These are phyloP conservation scores for Sparus aurata DNA, from an alignment of 2,797 vertebrate genomes.

Conservation along the genomic window DNA sequence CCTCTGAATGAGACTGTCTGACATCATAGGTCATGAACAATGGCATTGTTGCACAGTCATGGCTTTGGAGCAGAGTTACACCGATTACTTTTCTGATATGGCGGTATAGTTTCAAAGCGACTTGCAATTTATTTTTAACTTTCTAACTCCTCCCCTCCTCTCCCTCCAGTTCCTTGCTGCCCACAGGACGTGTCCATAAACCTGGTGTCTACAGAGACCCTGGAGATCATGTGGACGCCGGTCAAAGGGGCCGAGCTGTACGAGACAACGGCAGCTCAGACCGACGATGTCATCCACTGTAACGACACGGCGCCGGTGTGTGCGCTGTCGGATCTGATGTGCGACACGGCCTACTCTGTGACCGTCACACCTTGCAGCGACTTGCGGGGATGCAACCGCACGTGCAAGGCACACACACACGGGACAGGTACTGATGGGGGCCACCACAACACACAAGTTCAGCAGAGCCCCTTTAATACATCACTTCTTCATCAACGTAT, in stretches of 20 bases:
- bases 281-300: conserved; percentile 80
- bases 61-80: not conserved
- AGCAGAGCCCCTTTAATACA: no score
- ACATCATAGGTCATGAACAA: not conserved
- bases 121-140: not conserved
- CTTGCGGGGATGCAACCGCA: conserved; percentile 86
- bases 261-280: conserved; percentile 85
- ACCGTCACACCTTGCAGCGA: conserved; percentile 91
- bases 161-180: conserved; percentile 91
- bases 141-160: not conserved
- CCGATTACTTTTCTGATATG: not conserved
- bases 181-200: conserved; percentile 84
- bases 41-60: not conserved
- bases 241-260: conserved; percentile 92
- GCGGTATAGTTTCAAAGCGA: not conserved
- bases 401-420: conserved; percentile 80
- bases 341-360: conserved; percentile 88
- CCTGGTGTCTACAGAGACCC: conserved; percentile 88
- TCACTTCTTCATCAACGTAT: no score
- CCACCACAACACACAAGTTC: no score
- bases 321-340: conserved; percentile 89
- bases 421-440: conserved; percentile 86
- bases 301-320: conserved; percentile 90
- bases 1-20: not conserved
- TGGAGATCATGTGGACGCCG: conserved; percentile 88